These are phyloP conservation scores for Toxostoma redivivum DNA, from an alignment of 2,113 vertebrate species.

Conservation along the genomic window DNA sequence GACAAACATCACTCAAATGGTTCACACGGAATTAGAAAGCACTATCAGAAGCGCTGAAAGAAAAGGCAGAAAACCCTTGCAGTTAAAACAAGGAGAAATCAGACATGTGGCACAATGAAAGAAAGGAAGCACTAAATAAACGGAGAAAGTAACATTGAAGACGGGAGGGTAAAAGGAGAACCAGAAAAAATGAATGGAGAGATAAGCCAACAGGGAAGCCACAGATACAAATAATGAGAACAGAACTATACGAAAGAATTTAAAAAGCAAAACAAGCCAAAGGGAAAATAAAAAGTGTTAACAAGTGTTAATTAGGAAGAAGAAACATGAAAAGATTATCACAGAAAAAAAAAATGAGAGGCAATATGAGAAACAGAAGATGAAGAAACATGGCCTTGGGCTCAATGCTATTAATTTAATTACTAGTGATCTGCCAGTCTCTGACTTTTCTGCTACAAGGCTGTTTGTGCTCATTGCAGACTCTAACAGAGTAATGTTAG, in stretches of 20 bases:
- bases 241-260: background rate
- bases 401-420: slow-evolving; percentile 34
- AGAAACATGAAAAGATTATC: background rate
- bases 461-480: background rate
- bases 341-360: background rate
- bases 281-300: background rate
- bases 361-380: background rate
- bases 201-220: background rate
- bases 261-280: background rate
- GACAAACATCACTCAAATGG: background rate
- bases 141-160: background rate
- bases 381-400: slow-evolving; percentile 4
- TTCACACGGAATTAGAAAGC: background rate
- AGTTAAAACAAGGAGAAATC: background rate
- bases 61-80: background rate
- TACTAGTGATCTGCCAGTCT: background rate
- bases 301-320: background rate
- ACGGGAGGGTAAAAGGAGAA: background rate
- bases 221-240: background rate
- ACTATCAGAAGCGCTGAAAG: background rate
- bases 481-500: background rate
- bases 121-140: background rate
- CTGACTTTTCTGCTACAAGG: background rate
- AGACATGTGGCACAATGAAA: background rate
- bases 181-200: background rate